Evolutionary conservation across 1,140 invertebrate species (phyloP).

Genomic region (Phymastichus coffea): DNA sequence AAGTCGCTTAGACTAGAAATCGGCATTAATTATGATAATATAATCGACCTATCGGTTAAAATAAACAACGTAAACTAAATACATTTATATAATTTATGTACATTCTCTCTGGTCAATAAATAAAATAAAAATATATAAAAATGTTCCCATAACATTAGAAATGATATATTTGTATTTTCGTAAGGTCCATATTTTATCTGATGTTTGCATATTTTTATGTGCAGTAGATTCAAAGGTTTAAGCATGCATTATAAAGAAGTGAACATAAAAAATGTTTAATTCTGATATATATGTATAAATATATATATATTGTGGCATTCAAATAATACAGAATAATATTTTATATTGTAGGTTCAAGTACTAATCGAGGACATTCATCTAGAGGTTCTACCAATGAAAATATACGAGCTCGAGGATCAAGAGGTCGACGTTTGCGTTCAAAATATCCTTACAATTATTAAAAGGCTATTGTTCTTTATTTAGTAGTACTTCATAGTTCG

Average conservation of each 20-base stretch:
- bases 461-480: conserved; percentile 25
- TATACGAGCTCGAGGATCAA: conserved; percentile 36
- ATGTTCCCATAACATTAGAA: too few relatives aligned
- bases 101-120: background rate
- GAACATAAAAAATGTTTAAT: too few relatives aligned
- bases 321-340: background rate
- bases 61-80: too few relatives aligned
- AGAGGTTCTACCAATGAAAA: conserved; percentile 36
- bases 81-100: too few relatives aligned
- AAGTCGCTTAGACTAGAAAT: too few relatives aligned
- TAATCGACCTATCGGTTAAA: too few relatives aligned
- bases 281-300: too few relatives aligned
- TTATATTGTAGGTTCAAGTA: conserved; percentile 33
- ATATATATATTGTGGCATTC: too few relatives aligned
- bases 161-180: background rate
- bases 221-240: too few relatives aligned
- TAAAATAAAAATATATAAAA: background rate
- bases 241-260: too few relatives aligned
- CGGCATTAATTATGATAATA: too few relatives aligned
- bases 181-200: background rate
- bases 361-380: conserved; percentile 30
- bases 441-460: conserved; percentile 29
- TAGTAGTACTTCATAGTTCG: conserved; percentile 2
- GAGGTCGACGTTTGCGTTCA: conserved; percentile 39
- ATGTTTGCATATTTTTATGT: too few relatives aligned